Conservation (phyloP, 2,797 vertebrate genomes). For the Capromys pilorides region DNA sequence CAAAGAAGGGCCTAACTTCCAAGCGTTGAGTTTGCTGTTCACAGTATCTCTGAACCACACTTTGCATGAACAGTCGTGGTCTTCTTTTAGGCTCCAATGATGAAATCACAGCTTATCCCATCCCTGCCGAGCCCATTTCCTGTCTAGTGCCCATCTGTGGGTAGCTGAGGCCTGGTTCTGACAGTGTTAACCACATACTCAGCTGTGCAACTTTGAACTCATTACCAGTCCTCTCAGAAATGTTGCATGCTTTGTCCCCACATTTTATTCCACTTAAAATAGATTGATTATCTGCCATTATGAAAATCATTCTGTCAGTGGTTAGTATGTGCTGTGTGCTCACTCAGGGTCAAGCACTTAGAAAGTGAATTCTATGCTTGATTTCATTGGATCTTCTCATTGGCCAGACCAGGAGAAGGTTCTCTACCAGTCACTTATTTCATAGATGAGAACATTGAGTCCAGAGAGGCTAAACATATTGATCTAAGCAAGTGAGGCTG, state of each 20-base stretch:
- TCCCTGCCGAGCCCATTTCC: neutral
- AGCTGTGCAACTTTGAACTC: neutral
- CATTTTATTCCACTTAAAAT: neutral
- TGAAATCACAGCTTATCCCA: neutral
- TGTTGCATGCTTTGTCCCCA: neutral
- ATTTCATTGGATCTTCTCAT: neutral
- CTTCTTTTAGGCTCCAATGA: neutral
- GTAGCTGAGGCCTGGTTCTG: neutral
- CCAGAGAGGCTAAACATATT: neutral
- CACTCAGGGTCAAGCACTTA: neutral
- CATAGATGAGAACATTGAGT: neutral
- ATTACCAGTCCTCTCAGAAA: neutral
- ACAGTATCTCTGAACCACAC: fast-evolving
- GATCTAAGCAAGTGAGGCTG: neutral
- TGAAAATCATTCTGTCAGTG: neutral
- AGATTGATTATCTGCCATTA: fast-evolving
- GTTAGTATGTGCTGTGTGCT: too few species aligned
- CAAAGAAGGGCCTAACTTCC: neutral
- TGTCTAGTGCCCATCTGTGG: neutral
- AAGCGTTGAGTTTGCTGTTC: too few species aligned
- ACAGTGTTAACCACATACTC: neutral
- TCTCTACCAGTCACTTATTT: neutral
- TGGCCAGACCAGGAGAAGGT: neutral
- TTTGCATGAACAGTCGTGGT: neutral
- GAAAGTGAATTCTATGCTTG: neutral